Evolutionary conservation across 53 echinoderm and acorn worm genomes (phyloP), one percentile per base, ranked within the genome.

Genomic region (Actinopyga echinites): DNA sequence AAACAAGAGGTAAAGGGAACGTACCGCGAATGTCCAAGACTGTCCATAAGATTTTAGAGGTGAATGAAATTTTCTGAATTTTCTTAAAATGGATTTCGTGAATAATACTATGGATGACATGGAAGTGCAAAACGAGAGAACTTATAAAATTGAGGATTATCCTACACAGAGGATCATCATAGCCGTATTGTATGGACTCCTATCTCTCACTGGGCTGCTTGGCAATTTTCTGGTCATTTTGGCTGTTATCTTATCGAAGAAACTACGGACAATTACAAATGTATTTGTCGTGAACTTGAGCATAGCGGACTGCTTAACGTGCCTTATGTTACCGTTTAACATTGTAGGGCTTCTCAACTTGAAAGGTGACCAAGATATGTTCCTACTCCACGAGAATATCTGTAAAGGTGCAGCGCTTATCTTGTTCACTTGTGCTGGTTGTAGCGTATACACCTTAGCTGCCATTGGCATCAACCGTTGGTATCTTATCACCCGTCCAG

Each of bases 371-470:
- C 60, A 79, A 29, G 52, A 68, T 5, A 68, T 40, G 23, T 91
- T 84, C 60, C 87, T 85, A 23, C 84, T 91, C 11, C 79, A 84
- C 11, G 87, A 87, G 0, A 25, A 57, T 21, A 26, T 91, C 34
- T 91, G 91, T 57, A 59, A 78, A 3, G 87, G 84, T 0, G 28
- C 84, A 26, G 91, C 84, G 32, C 69, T 87, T 5, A 63, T 87
- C 8, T 38, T 56, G 25, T 84, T 84, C 64, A 91, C 91, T 58
- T 91, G 91, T 42, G 87, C 53, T 7, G 86, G 89, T 49, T 89
- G 92, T 64, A 92, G 92, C 64, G 31, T 92, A 7, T 89, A 86
- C 69, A 92, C 92, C n/a, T 66, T 92, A 6, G 92, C 92, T 8
- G 80, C 84, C 12, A 89, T 92, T 9, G 86, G 89, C 36, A 69